Evolutionary conservation across 1,140 invertebrate species (phyloP).

Genomic region (Sarcophaga bullata): DNA sequence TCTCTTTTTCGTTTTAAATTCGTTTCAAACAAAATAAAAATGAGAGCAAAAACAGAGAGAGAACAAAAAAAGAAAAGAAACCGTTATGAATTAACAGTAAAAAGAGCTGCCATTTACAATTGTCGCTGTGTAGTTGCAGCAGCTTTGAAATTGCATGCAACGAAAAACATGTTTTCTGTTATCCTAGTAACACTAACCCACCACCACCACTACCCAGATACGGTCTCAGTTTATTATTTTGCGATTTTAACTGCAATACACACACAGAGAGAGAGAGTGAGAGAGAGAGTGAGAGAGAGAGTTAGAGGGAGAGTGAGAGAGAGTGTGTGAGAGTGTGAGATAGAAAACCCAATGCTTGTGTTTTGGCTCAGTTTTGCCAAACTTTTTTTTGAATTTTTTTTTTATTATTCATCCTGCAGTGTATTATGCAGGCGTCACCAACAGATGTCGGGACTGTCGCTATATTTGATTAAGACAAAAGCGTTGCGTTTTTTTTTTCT

Average conservation of each 20-base stretch:
- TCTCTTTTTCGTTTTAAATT: no score
- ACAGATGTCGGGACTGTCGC: slow-evolving; percentile 19
- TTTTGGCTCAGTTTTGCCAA: background rate
- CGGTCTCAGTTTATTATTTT: background rate
- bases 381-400: background rate
- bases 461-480: background rate
- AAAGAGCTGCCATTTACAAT: slow-evolving; percentile 8
- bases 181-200: background rate
- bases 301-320: no score
- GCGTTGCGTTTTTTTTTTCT: background rate
- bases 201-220: background rate
- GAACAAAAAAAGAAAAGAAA: background rate
- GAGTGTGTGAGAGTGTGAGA: no score
- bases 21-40: background rate
- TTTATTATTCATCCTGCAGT: slow-evolving; percentile 2
- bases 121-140: background rate
- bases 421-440: slow-evolving; percentile 20
- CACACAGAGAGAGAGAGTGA: background rate
- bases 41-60: background rate
- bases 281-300: no score
- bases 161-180: background rate
- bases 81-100: background rate
- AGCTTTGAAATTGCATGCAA: background rate
- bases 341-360: background rate
- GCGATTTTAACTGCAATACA: slow-evolving; percentile 1